These are phyloP conservation scores for Drosophila suzukii DNA, from an alignment of 1,140 invertebrate genomes.

Conservation along the genomic window DNA sequence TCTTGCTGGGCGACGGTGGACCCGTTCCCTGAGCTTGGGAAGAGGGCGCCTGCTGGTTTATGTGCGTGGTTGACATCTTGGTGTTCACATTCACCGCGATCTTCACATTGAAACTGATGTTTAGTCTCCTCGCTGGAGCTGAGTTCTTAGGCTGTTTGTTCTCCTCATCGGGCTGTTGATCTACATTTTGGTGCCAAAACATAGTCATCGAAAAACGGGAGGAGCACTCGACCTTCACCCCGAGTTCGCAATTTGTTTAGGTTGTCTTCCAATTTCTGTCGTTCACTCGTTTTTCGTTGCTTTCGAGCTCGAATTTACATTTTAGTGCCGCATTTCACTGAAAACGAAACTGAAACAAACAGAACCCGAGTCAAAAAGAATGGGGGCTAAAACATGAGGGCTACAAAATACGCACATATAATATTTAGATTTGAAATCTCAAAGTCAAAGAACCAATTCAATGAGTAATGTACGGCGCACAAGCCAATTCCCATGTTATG, in stretches of 20 bases:
- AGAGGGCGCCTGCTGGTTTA: conserved; percentile 19
- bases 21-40: no score
- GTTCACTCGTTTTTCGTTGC: conserved; percentile 29
- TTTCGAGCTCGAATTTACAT: conserved; percentile 55
- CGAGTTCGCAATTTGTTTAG: background rate
- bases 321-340: conserved; percentile 54
- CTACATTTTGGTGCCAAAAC: conserved; percentile 67
- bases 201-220: conserved; percentile 45
- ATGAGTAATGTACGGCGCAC: conserved; percentile 41
- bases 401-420: background rate
- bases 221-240: conserved; percentile 40
- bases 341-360: conserved; percentile 30
- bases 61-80: conserved; percentile 53
- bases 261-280: conserved; percentile 41
- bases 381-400: background rate
- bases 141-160: conserved; percentile 9
- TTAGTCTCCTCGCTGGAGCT: conserved; percentile 39
- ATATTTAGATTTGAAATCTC: background rate
- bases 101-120: conserved; percentile 73
- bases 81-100: conserved; percentile 75
- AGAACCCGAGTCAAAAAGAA: conserved; percentile 14
- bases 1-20: background rate
- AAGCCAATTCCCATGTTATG: conserved; percentile 53
- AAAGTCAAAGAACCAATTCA: conserved; percentile 39
- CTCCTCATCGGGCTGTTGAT: conserved; percentile 25